Base-by-base conservation (phyloP, 2,888 invertebrate species). In the Apamea monoglypha region DNA sequence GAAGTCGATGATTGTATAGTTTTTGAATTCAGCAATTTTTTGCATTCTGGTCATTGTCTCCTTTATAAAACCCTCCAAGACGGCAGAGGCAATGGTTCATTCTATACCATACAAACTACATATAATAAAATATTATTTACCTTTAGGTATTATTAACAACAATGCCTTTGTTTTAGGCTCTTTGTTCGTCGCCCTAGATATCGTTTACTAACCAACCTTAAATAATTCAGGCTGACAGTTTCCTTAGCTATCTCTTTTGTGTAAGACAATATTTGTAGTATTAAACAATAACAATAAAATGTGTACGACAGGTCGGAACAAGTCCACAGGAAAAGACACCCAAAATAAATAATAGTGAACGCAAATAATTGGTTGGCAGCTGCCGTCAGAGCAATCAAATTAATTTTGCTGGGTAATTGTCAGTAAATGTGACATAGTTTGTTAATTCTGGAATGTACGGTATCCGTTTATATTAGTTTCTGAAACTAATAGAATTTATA, bases 191-290 rank as follows among this genome's bases (percentile, higher is more conserved):
- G 16, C 0, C 36, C 12, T 82, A 69, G n/a, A 32, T 64, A 70
- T 14, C 16, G 12, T 32, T n/a, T 69, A 53, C 10, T 56, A 40
- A 70, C 25, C 5, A 18, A 69, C n/a, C 83, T 40, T 18, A 40
- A 44, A 4, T 83, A 69, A 81, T 69, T 76, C 10, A 76, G 16
- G 18, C 66, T 67, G 84, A 71, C 59, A 67, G 29, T 78, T 47
- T 12, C 44, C 16, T 68, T 8, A 76, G 18, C 18, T 7, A 76
- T 67, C 76, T 69, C 29, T 64, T 83, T 64, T 61, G 25, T 71
- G 44, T 67, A 53, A 78, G 40, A 78, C 50, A 78, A 66, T 67
- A 83, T 78, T 70, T 78, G 36, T 68, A 16, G 36, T 67, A 67
- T 25, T 18, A 81, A 25, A 36, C 12, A 78, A 44, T 47, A 21